Base-by-base conservation (phyloP, 2,888 invertebrate genomes). In the Pollenia labialis region DNA sequence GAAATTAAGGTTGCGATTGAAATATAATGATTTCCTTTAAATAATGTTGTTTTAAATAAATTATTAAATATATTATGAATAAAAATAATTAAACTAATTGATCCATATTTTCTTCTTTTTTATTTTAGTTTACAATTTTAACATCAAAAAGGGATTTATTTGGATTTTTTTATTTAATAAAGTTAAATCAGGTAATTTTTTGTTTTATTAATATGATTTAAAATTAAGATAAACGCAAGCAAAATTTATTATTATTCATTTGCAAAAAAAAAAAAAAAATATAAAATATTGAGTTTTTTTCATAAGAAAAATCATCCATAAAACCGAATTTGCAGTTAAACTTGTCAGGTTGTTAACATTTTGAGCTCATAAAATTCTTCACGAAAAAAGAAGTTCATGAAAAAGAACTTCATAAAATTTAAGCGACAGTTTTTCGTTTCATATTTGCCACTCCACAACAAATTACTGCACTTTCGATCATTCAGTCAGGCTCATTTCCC, bases 321-420 rank as follows among this genome's bases (percentile, higher is more conserved):
- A 71, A 44, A 54, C 7, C 18, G 16, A 18, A 44, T 44, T 42
- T 42, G 42, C 16, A n/a, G 1, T 3, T 62, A 44, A 48, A 23
- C 66, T 44, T 14, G 40, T 88, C 89, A 90, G 89, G 89, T 90
- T 91, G 90, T 91, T 90, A 90, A 90, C n/a, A 89, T 87, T 85
- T 88, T 23, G 90, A 90, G 89, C 90, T 90, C 90, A 89, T 91
- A 91, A 91, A 91, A 91, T 66, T 23, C 18, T 56, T 16, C 12
- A 7, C 42, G 16, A 11, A 46, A 44, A 2, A 54, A 68, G 14
- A 48, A 14, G 8, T 14, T 50, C 42, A 44, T 9, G 10, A 52
- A 64, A 52, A 18, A 46, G 66, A 52, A 52, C 7, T 56, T 11
- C 60, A 48, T 16, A 75, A 62, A 75, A 14, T 32, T 75, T 10